Percentiles rank a stretch among this genome's conserved stretches.
These are phyloP conservation scores for Junco hyemalis DNA, from an alignment of 2,113 vertebrate species.

Conservation along the genomic window DNA sequence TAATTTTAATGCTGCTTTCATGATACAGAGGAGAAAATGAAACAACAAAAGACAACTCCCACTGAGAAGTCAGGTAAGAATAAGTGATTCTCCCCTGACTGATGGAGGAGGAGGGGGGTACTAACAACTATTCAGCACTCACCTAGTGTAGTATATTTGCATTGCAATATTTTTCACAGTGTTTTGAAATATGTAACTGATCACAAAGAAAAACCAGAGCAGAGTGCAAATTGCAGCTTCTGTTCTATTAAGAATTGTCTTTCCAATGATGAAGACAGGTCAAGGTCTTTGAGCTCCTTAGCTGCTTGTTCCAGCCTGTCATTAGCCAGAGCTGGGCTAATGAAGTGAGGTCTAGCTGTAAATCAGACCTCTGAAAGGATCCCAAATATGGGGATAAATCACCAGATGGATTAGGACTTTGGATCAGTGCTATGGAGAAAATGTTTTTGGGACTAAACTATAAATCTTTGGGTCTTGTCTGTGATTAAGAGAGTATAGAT, in stretches of 20 bases:
- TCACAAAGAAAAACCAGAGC: neutral
- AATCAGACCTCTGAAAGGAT: neutral
- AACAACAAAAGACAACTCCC: slow-evolving; percentile 51
- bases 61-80: slow-evolving; percentile 67
- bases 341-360: neutral
- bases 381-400: neutral
- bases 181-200: neutral
- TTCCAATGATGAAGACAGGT: neutral
- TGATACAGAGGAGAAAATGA: slow-evolving; percentile 67
- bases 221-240: neutral
- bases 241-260: neutral
- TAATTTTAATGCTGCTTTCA: slow-evolving; percentile 12
- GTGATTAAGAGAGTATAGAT: neutral
- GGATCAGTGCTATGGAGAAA: neutral
- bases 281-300: neutral
- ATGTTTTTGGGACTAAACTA: neutral
- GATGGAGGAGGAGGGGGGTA: rapidly evolving
- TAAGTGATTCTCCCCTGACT: neutral
- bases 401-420: neutral
- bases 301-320: neutral
- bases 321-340: neutral
- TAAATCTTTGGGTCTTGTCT: neutral
- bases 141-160: neutral
- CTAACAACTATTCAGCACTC: neutral
- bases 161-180: neutral